Percentiles rank a stretch among this genome's conserved stretches.
These are phyloP conservation scores for Esox lucius DNA, from an alignment of 2,797 vertebrate genomes.

Conservation along the genomic window DNA sequence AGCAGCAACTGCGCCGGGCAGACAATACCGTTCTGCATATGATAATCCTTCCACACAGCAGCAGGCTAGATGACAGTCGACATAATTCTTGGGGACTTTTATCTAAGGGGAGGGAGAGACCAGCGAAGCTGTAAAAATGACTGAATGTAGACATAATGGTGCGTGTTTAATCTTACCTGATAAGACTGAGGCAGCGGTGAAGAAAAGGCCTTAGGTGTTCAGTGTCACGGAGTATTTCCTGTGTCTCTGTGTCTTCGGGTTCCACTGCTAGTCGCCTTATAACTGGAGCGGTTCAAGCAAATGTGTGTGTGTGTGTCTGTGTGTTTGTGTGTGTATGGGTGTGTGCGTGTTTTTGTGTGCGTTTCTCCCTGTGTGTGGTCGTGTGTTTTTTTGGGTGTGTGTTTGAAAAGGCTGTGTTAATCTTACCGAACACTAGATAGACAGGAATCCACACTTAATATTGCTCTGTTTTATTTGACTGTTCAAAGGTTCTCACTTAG, in stretches of 20 bases:
- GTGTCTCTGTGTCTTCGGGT: constrained; percentile 11
- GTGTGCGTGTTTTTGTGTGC: too few relatives aligned
- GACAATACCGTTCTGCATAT: background rate
- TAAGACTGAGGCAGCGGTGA: constrained; percentile 29
- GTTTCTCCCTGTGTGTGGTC: too few relatives aligned
- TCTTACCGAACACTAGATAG: background rate
- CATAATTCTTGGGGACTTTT: constrained; percentile 4
- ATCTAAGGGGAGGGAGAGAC: constrained; percentile 16
- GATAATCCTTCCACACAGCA: background rate
- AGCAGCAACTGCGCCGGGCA: background rate
- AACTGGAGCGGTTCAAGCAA: constrained; percentile 25
- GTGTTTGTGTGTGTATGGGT: too few relatives aligned
- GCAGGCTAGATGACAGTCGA: background rate
- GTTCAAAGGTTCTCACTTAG: constrained; percentile 29
- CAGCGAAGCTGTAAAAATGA: constrained; percentile 18
- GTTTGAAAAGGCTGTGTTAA: too few relatives aligned
- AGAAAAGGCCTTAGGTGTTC: constrained; percentile 43
- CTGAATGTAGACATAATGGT: constrained; percentile 19
- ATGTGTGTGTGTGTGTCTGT: too few relatives aligned
- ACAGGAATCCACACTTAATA: background rate
- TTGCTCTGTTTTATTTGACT: background rate
- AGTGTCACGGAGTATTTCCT: constrained; percentile 35
- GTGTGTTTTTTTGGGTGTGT: too few relatives aligned
- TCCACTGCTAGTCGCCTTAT: constrained; percentile 41
- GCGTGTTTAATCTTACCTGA: constrained; percentile 43